phyloP scores from a whole-genome alignment of 2,888 invertebrate species.

The Anoplius nigerrimus region DNA sequence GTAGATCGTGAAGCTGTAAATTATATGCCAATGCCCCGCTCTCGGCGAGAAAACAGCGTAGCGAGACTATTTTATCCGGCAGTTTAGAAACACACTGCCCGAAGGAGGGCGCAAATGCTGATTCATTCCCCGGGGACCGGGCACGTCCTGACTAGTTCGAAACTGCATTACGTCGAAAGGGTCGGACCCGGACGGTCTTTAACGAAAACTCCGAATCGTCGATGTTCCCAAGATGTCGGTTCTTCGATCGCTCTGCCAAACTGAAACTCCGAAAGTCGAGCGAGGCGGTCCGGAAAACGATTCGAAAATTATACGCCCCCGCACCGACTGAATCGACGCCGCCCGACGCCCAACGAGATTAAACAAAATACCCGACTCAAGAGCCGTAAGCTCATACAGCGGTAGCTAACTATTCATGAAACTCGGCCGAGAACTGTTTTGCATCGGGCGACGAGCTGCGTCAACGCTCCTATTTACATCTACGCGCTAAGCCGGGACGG shows the following conservation, averaged over 20 bases:
- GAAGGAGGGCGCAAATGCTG: constrained; percentile 24
- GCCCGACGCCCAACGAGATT: too few relatives aligned
- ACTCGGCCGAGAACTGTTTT: too few relatives aligned
- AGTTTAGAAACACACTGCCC: constrained; percentile 18
- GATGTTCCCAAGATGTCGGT: too few relatives aligned
- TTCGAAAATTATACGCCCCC: too few relatives aligned
- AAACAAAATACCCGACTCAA: too few relatives aligned
- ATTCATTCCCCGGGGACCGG: constrained; percentile 37
- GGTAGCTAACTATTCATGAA: too few relatives aligned
- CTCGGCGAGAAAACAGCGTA: constrained; percentile 21
- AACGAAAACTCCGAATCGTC: constrained; percentile 16
- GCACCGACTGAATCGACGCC: too few relatives aligned
- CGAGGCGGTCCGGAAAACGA: background rate
- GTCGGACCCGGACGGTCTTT: constrained; percentile 32
- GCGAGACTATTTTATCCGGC: constrained; percentile 17
- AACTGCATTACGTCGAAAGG: constrained; percentile 44
- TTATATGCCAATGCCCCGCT: background rate
- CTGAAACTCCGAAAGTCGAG: too few relatives aligned
- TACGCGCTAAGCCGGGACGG: constrained; percentile 23
- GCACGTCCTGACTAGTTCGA: constrained; percentile 38
- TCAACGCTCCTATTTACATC: background rate
- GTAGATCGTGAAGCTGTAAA: too few relatives aligned
- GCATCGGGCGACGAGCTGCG: too few relatives aligned
- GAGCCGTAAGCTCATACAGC: too few relatives aligned
- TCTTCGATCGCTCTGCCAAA: too few relatives aligned